These are phyloP conservation scores for Knipowitschia caucasica DNA, from an alignment of 2,797 vertebrate genomes.

Conservation along the genomic window DNA sequence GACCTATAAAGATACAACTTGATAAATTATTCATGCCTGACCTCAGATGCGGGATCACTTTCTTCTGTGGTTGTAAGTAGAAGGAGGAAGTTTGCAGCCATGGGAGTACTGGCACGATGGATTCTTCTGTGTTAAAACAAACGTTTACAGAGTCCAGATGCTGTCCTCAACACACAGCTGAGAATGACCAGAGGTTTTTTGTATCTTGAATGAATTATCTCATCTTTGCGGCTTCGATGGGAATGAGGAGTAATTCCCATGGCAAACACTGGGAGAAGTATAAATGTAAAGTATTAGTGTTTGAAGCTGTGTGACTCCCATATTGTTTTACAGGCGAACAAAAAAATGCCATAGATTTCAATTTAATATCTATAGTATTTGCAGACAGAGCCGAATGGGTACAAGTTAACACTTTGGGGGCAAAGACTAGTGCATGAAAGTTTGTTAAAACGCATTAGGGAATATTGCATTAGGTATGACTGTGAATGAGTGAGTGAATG, in stretches of 20 bases:
- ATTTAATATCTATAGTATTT: constrained; percentile 24
- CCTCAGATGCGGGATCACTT: constrained; percentile 8
- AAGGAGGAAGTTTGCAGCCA: constrained; percentile 25
- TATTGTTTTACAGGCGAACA: constrained; percentile 48
- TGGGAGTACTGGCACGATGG: constrained; percentile 38
- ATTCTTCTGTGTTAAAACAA: constrained; percentile 43
- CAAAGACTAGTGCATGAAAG: constrained; percentile 5
- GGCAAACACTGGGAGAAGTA: constrained; percentile 21
- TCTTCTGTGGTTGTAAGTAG: constrained; percentile 16
- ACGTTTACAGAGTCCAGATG: constrained; percentile 48
- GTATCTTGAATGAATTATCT: constrained; percentile 45
- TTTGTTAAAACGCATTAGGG: too few relatives aligned
- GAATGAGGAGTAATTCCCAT: constrained; percentile 56
- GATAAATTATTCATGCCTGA: too few relatives aligned
- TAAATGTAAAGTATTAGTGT: constrained; percentile 45
- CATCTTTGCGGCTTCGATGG: constrained; percentile 49
- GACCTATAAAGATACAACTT: too few relatives aligned
- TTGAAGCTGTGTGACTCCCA: constrained; percentile 27
- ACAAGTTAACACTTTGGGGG: background rate
- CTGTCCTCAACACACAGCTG: constrained; percentile 21
- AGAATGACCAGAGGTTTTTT: constrained; percentile 29
- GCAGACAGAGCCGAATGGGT: background rate
- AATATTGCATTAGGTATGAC: too few relatives aligned
- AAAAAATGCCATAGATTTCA: constrained; percentile 26
- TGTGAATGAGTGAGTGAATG: too few relatives aligned